Conservation (phyloP, 2,113 vertebrate genomes). For the Australoheros scitulus region DNA sequence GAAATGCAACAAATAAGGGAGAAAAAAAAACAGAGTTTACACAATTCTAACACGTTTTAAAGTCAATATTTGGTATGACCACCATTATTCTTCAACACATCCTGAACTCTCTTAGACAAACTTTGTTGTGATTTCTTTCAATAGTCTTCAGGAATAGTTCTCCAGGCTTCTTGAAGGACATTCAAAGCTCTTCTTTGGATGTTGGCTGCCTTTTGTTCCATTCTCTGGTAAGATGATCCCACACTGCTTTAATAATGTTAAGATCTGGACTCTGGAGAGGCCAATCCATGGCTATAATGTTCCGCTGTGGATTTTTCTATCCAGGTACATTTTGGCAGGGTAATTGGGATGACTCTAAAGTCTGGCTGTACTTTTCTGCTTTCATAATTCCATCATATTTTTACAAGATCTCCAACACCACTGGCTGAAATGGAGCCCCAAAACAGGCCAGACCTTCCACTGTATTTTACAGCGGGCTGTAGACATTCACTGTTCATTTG, state of each 20-base stretch:
- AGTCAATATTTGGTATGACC: background rate
- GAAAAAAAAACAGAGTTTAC: background rate
- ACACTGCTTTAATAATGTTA: background rate
- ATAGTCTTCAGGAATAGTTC: background rate
- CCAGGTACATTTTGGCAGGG: background rate
- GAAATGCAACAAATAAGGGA: background rate
- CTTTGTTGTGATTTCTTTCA: background rate
- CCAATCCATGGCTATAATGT: background rate
- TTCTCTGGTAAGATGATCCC: background rate
- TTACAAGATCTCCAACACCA: too few relatives aligned
- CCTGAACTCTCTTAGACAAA: background rate
- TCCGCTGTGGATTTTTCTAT: background rate
- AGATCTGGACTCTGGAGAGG: background rate
- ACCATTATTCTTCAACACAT: background rate
- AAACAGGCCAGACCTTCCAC: too few relatives aligned
- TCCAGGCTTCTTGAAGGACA: background rate
- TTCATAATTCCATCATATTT: too few relatives aligned
- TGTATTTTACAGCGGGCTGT: too few relatives aligned
- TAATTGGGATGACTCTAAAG: background rate
- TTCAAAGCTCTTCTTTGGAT: background rate
- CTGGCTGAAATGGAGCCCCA: too few relatives aligned
- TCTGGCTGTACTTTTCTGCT: too few relatives aligned
- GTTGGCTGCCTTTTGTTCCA: background rate
- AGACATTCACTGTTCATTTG: too few relatives aligned
- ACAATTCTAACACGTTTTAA: background rate